A percentile compares a stretch with the other conserved stretches of the same genome.
Evolutionary conservation across 1,140 invertebrate genomes (phyloP).

Genomic region (Agrypnia vestita): DNA sequence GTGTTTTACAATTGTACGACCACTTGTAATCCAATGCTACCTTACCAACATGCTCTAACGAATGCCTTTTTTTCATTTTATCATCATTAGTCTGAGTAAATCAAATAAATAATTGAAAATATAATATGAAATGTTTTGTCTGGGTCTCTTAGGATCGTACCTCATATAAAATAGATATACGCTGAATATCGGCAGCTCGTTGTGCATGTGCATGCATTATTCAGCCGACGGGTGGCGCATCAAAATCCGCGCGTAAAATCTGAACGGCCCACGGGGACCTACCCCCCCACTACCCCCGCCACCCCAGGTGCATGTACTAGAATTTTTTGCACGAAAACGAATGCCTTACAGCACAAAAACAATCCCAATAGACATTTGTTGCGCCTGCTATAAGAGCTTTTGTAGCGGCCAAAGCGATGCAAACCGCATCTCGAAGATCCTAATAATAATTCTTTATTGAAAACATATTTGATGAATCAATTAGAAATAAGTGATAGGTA

Average conservation of each 20-base stretch:
- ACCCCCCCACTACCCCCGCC: background rate
- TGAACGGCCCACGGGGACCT: background rate
- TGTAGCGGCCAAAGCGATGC: background rate
- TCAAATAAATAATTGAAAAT: too few relatives aligned
- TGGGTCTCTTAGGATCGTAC: background rate
- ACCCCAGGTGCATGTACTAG: background rate
- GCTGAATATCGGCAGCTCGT: slow-evolving; percentile 36
- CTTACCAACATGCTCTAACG: too few relatives aligned
- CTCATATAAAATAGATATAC: slow-evolving; percentile 31
- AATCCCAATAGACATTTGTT: background rate
- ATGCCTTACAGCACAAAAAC: slow-evolving; percentile 36
- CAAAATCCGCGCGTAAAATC: slow-evolving; percentile 43
- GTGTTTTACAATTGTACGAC: too few relatives aligned
- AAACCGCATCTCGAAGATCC: too few relatives aligned
- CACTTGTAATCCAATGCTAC: too few relatives aligned
- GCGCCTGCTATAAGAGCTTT: background rate
- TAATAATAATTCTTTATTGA: too few relatives aligned
- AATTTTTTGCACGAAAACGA: slow-evolving; percentile 38
- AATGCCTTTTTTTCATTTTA: too few relatives aligned
- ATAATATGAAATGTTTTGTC: too few relatives aligned
- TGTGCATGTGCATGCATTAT: slow-evolving; percentile 29
- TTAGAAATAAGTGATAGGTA: too few relatives aligned
- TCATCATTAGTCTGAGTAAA: too few relatives aligned
- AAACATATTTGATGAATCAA: too few relatives aligned
- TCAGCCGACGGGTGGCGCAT: slow-evolving; percentile 39